These are phyloP conservation scores for Andinoacara biseriatus DNA, from an alignment of 2,113 vertebrate species.

Conservation along the genomic window DNA sequence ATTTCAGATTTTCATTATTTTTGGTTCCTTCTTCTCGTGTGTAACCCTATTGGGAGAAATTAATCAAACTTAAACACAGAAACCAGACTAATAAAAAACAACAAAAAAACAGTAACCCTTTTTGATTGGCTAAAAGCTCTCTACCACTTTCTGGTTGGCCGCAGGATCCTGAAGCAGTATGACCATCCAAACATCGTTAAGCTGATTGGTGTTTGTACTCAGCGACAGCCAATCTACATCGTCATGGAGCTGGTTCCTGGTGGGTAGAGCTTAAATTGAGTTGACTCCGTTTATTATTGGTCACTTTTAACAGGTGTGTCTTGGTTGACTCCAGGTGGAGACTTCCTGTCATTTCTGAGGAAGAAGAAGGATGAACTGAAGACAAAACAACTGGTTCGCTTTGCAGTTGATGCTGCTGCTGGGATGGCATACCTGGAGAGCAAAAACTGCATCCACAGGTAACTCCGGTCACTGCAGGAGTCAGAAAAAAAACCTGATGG, in stretches of 20 bases:
- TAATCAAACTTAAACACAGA: neutral
- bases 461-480: neutral
- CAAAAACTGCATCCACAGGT: slow-evolving; percentile 99
- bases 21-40: too few species aligned
- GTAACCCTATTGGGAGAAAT: neutral
- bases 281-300: neutral
- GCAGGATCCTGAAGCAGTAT: slow-evolving; percentile 97
- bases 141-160: slow-evolving; percentile 58
- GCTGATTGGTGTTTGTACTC: slow-evolving; percentile 97
- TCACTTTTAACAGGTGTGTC: neutral
- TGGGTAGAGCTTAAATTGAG: slow-evolving; percentile 63
- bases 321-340: slow-evolving; percentile 84
- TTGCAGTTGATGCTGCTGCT: slow-evolving; percentile 90
- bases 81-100: neutral
- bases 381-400: slow-evolving; percentile 91
- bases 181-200: slow-evolving; percentile 99
- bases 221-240: slow-evolving; percentile 97
- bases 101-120: neutral
- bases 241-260: slow-evolving; percentile 98
- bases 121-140: slow-evolving; percentile 59
- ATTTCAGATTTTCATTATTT: too few species aligned
- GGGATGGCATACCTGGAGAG: slow-evolving; percentile 96
- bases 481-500: too few species aligned
- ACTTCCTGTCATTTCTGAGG: slow-evolving; percentile 95
- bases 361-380: slow-evolving; percentile 98